Evolutionary conservation across 1,140 invertebrate species (phyloP).

Genomic region (Euwallacea fornicatus): DNA sequence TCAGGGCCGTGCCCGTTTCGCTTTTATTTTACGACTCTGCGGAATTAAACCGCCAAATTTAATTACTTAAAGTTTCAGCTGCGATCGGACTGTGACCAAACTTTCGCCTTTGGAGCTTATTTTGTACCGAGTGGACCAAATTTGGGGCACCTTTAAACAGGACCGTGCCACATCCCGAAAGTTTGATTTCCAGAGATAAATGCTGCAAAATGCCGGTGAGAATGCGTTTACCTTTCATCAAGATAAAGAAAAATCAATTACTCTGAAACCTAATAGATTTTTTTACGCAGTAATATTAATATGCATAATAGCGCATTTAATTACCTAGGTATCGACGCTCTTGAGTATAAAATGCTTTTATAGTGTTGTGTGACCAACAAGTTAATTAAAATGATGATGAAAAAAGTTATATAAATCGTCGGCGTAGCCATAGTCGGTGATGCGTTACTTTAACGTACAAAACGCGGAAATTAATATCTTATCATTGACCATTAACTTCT

Average conservation of each 20-base stretch:
- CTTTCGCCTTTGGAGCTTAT: neutral
- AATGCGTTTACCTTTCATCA: neutral
- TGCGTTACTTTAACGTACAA: slow-evolving; percentile 10
- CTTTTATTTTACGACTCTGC: slow-evolving; percentile 36
- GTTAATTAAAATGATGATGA: slow-evolving; percentile 21
- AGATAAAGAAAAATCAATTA: slow-evolving; percentile 5
- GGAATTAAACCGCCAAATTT: slow-evolving; percentile 42
- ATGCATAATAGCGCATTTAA: slow-evolving; percentile 19
- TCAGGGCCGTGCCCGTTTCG: slow-evolving; percentile 22
- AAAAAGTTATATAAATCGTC: slow-evolving; percentile 16
- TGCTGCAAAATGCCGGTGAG: too few species aligned
- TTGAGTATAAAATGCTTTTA: slow-evolving; percentile 16
- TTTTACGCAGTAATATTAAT: slow-evolving; percentile 10
- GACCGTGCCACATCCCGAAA: too few species aligned
- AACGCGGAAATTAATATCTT: slow-evolving; percentile 18
- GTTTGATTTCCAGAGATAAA: too few species aligned
- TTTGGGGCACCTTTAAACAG: too few species aligned
- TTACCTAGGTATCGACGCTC: slow-evolving; percentile 9
- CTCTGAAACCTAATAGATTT: slow-evolving; percentile 4
- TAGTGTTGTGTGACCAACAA: slow-evolving; percentile 18
- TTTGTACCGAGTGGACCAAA: too few species aligned
- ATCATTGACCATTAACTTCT: neutral
- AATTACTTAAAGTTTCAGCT: slow-evolving; percentile 30
- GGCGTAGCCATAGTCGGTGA: neutral
- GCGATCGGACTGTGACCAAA: slow-evolving; percentile 19